Conservation (phyloP, 2,113 vertebrate species). For the Procapra przewalskii region DNA sequence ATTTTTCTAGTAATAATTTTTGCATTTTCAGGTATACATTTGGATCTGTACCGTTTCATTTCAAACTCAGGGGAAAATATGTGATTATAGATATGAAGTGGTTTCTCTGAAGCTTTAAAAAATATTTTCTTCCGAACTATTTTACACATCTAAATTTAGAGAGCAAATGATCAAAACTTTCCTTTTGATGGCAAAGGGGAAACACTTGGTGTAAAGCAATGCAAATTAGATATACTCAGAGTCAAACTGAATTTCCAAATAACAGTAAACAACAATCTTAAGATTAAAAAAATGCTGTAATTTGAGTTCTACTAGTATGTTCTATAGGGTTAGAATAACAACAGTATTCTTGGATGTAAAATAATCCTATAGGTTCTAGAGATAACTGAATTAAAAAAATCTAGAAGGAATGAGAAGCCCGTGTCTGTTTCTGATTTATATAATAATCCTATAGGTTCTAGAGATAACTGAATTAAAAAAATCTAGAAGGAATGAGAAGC, state of each 20-base stretch:
- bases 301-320: background rate
- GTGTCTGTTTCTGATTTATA: too few relatives aligned
- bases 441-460: background rate
- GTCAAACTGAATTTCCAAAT: background rate
- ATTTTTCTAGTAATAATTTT: conserved; percentile 63
- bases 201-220: background rate
- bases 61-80: conserved; percentile 39
- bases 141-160: conserved; percentile 46
- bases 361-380: background rate
- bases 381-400: background rate
- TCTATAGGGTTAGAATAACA: background rate
- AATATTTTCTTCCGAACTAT: conserved; percentile 53
- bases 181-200: background rate
- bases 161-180: background rate
- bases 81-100: conserved; percentile 28
- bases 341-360: background rate
- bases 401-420: background rate
- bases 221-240: background rate
- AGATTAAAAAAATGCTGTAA: background rate
- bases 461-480: background rate
- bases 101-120: conserved; percentile 43
- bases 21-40: conserved; percentile 41
- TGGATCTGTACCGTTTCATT: conserved; percentile 33
- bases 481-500: background rate
- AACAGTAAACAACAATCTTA: background rate